These are phyloP conservation scores for Drosophila chauvacae DNA, from an alignment of 1,140 invertebrate genomes.

Conservation along the genomic window DNA sequence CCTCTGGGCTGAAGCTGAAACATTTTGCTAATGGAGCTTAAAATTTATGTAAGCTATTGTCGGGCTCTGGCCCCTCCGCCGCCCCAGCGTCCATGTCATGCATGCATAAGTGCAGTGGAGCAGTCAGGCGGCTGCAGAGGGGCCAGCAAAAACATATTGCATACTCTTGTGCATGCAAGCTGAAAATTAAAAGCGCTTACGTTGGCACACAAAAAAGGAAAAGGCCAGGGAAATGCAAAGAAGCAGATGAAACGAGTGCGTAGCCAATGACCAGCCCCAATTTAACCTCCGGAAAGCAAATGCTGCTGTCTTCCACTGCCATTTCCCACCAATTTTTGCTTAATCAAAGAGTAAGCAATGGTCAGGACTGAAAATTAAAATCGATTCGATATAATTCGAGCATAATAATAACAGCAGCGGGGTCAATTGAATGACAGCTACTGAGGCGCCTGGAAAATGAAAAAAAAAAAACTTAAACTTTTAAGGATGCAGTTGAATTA, in stretches of 20 bases:
- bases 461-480: neutral
- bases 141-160: conserved; percentile 66
- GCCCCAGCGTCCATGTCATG: conserved; percentile 58
- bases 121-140: conserved; percentile 1
- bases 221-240: conserved; percentile 32
- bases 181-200: conserved; percentile 83
- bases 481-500: neutral
- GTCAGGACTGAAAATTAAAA: neutral
- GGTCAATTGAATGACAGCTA: conserved; percentile 16
- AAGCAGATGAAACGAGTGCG: conserved; percentile 59
- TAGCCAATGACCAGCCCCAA: conserved; percentile 44
- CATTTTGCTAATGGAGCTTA: conserved; percentile 83
- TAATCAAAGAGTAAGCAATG: conserved; percentile 23
- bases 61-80: conserved; percentile 23
- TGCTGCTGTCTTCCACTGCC: conserved; percentile 55
- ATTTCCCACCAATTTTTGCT: conserved; percentile 13
- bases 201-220: conserved; percentile 52
- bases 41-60: conserved; percentile 82
- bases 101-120: conserved; percentile 71
- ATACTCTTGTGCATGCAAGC: conserved; percentile 82
- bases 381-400: conserved; percentile 44
- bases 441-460: neutral
- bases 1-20: conserved; percentile 64
- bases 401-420: conserved; percentile 55
- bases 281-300: conserved; percentile 35